Base-by-base conservation (phyloP, 2,888 invertebrate genomes). In the Ophioninae sp. region DNA sequence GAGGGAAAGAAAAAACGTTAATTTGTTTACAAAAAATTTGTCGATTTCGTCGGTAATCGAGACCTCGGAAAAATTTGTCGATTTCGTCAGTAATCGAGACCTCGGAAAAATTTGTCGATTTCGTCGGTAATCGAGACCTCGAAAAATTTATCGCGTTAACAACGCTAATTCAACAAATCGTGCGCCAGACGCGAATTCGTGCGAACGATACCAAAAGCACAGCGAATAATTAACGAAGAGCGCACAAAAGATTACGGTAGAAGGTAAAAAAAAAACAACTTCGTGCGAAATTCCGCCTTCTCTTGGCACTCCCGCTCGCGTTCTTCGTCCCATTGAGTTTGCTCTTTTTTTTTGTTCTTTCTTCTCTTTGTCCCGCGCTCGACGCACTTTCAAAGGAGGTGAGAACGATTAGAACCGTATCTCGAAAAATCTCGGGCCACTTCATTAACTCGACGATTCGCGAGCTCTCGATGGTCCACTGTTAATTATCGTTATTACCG, bases 191-290 rank as follows among this genome's bases (percentile, higher is more conserved):
- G 9, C 20, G 6, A 56, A n/a, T 2, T 56, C 6, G 23, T 71
- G 56, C 20, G 56, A n/a, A 44, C 37, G 59, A 9, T 39, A 20
- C 44, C 9, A 44, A 72, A 71, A 77, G 30, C 22, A 72, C 17
- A 37, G 72, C 59, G 81, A 72, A 81, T 81, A 72, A 81, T 81
- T 72, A 77, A 76, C 72, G 72, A 77, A 58, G 76, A 39, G 23
- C 37, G 59, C 41, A 71, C 80, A 65, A 77, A 65, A 61, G 76
- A 61, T 51, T 51, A 41, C 39, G 75, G 59, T 30, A 5, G 67
- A 37, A 37, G 30, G 51, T 67, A 67, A 56, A 61, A 65, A 72
- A 23, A 20, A 30, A 30, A 30, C 30, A 30, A 30, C 30, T 30
- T 30, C 30, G 30, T 30, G 30, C 30, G 30, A 30, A 30, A 30